Evolutionary conservation across 2,797 vertebrate species (phyloP).

Genomic region (Enteromius thamalakanensis): DNA sequence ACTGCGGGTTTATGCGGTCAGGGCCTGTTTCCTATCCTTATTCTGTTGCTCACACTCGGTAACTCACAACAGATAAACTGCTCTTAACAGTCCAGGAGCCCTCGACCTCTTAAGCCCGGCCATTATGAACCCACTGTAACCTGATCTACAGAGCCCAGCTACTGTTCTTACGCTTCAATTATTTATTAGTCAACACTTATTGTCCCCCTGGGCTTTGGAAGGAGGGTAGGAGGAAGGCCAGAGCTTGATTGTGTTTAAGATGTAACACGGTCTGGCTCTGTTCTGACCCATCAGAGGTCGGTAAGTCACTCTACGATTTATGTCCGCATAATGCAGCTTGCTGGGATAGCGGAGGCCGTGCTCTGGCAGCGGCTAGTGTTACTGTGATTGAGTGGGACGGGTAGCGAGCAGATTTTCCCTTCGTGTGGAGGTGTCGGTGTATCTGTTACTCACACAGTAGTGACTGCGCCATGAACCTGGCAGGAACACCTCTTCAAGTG

Average conservation of each 20-base stretch:
- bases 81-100: conserved; percentile 50
- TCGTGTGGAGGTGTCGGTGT: conserved; percentile 40
- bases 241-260: conserved; percentile 78
- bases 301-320: conserved; percentile 57
- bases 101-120: conserved; percentile 61
- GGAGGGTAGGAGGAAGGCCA: conserved; percentile 56
- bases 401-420: conserved; percentile 13
- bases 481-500: conserved; percentile 55
- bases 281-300: conserved; percentile 67
- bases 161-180: conserved; percentile 86
- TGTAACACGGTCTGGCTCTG: conserved; percentile 74
- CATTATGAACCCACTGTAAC: conserved; percentile 72
- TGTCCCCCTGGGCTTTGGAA: conserved; percentile 78
- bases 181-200: conserved; percentile 88
- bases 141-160: conserved; percentile 75
- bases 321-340: conserved; percentile 51
- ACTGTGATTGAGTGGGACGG: conserved; percentile 40
- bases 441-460: conserved; percentile 55
- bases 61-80: conserved; percentile 38
- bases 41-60: conserved; percentile 41
- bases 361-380: conserved; percentile 43
- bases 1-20: conserved; percentile 43
- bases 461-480: conserved; percentile 52
- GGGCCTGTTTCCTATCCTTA: conserved; percentile 51
- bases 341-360: conserved; percentile 17